These are phyloP conservation scores for Micromussa lordhowensis DNA, from an alignment of 92 coral and sea anemone species.

Conservation along the genomic window DNA sequence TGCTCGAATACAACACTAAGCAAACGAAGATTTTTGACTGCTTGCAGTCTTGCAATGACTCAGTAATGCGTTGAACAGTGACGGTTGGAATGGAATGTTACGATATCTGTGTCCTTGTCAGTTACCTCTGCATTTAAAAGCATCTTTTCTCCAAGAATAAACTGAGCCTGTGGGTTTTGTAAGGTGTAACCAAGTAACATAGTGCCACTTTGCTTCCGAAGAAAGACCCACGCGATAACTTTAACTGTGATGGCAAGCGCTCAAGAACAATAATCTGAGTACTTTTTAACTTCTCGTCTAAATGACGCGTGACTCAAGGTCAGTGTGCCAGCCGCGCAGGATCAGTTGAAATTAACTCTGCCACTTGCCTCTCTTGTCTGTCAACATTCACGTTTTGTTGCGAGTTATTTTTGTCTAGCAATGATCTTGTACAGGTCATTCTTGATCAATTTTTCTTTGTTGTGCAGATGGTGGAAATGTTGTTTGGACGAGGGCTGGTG, in stretches of 20 bases:
- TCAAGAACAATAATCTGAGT: background rate
- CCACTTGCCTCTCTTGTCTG: too few relatives aligned
- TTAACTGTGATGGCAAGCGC: background rate
- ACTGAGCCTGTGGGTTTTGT: background rate
- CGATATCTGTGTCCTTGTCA: background rate
- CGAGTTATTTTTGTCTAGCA: too few relatives aligned
- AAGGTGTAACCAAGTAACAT: background rate
- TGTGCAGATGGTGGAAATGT: constrained; percentile 90
- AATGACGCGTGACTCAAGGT: too few relatives aligned
- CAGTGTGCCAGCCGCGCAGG: too few relatives aligned
- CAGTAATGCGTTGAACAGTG: background rate
- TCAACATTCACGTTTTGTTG: too few relatives aligned
- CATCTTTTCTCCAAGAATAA: background rate
- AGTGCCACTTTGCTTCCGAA: background rate
- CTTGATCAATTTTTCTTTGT: background rate
- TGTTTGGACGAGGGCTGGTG: constrained; percentile 89
- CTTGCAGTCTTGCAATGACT: background rate
- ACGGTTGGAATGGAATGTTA: background rate
- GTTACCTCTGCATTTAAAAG: background rate
- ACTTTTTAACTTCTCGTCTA: too few relatives aligned
- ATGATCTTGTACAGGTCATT: background rate
- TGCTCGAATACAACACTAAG: too few relatives aligned
- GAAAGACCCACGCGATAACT: too few relatives aligned
- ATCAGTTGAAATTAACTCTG: too few relatives aligned
- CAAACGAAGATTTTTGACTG: too few relatives aligned